phyloP scores from a whole-genome alignment of 2,113 vertebrate species.

The Donacobius atricapilla region DNA sequence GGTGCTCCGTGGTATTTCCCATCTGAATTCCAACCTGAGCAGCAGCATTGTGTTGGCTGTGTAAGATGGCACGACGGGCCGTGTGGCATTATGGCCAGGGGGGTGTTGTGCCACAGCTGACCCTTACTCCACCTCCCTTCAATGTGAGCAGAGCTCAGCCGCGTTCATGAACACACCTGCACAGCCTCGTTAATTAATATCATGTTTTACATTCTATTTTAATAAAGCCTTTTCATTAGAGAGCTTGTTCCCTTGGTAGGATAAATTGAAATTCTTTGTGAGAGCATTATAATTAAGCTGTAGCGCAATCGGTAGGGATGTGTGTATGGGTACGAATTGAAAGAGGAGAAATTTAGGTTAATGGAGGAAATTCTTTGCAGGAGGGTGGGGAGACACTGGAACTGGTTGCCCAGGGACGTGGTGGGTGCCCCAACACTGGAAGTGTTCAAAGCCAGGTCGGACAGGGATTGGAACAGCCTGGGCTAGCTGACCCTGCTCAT shows the following conservation, averaged over 20 bases:
- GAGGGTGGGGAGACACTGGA: not conserved
- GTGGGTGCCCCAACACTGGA: not conserved
- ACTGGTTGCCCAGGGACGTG: not conserved
- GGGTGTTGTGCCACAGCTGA: not conserved
- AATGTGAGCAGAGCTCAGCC: rapidly evolving
- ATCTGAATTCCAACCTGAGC: not conserved
- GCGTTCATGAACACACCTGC: not conserved
- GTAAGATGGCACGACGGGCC: not conserved
- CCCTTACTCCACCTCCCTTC: not conserved
- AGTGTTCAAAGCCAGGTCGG: not conserved
- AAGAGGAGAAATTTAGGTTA: not conserved
- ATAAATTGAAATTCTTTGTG: slow-evolving; percentile 2
- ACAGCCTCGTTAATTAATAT: not conserved
- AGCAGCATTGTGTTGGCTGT: not conserved
- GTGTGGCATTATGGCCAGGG: rapidly evolving
- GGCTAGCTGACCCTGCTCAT: not conserved
- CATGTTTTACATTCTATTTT: slow-evolving; percentile 20
- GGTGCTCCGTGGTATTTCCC: not conserved
- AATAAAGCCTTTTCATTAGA: slow-evolving; percentile 33
- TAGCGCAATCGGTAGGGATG: not conserved
- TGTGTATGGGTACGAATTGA: not conserved
- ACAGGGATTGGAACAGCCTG: not conserved
- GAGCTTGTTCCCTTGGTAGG: slow-evolving; percentile 16
- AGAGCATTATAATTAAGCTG: slow-evolving; percentile 15
- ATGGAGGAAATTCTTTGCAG: not conserved